A percentile compares a stretch with the other conserved stretches of the same genome.
Evolutionary conservation across 2,888 invertebrate species (phyloP).

Genomic region (Cenopis cana): DNA sequence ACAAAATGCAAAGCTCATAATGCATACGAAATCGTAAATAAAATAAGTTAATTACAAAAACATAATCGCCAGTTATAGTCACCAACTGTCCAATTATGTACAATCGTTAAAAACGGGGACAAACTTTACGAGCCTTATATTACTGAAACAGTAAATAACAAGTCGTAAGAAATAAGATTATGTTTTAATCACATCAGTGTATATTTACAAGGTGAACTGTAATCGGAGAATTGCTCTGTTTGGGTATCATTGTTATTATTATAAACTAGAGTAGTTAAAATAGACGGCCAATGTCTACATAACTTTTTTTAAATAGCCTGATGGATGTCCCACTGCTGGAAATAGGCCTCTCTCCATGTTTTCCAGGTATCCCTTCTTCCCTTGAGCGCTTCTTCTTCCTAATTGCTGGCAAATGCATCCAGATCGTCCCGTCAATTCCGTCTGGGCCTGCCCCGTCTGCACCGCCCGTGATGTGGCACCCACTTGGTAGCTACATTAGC

Average conservation of each 20-base stretch:
- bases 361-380: no score
- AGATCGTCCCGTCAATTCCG: no score
- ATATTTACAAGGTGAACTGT: constrained; percentile 33
- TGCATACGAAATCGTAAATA: constrained; percentile 11
- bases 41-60: constrained; percentile 2
- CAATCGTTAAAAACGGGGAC: constrained; percentile 2
- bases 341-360: no score
- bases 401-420: no score
- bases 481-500: no score
- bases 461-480: no score
- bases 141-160: constrained; percentile 16
- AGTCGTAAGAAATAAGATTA: constrained; percentile 2
- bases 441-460: no score
- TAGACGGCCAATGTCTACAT: no score
- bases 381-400: no score
- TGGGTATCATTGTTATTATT: constrained; percentile 29
- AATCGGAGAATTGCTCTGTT: constrained; percentile 28
- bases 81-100: constrained; percentile 6
- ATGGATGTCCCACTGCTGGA: no score
- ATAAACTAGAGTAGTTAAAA: no score
- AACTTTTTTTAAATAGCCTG: no score
- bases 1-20: not conserved
- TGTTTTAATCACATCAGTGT: constrained; percentile 18
- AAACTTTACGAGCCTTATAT: constrained; percentile 14
- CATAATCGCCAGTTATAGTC: not conserved